A percentile compares a stretch with the other conserved stretches of the same genome.
These are phyloP conservation scores for Corythoichthys intestinalis DNA, from an alignment of 2,113 vertebrate genomes.

Conservation along the genomic window DNA sequence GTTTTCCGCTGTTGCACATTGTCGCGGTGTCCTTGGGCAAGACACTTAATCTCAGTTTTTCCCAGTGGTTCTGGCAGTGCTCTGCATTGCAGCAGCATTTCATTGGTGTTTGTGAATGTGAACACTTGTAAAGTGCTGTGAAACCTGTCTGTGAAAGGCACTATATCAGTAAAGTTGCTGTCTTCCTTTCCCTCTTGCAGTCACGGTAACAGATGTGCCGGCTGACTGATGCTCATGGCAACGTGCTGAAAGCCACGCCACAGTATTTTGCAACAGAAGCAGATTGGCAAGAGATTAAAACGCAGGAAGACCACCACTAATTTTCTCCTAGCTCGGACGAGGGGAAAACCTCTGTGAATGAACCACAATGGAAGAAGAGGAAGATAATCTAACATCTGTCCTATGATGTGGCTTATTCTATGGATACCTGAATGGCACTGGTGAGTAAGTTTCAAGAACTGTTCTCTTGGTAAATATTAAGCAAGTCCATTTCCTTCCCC, in stretches of 20 bases:
- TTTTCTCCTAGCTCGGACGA: constrained; percentile 8
- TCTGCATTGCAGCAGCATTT: too few species aligned
- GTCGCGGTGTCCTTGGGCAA: too few species aligned
- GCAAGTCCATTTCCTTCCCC: too few species aligned
- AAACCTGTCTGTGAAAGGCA: too few species aligned
- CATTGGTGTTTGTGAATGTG: too few species aligned
- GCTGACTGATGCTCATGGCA: constrained; percentile 26
- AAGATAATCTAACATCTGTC: constrained; percentile 49
- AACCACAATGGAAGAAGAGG: constrained; percentile 59
- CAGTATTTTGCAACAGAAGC: constrained; percentile 50
- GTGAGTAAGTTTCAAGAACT: constrained; percentile 4
- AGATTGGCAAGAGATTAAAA: constrained; percentile 61
- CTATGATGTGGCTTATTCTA: constrained; percentile 59
- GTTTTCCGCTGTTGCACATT: too few species aligned
- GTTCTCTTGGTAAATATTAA: too few species aligned
- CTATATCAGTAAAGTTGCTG: neutral
- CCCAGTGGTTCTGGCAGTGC: too few species aligned
- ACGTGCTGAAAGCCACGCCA: constrained; percentile 37
- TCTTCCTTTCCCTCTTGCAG: constrained; percentile 5
- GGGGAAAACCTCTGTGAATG: constrained; percentile 32
- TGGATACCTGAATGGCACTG: constrained; percentile 58
- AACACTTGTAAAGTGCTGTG: too few species aligned
- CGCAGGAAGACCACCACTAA: constrained; percentile 19
- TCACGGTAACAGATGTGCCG: constrained; percentile 30
- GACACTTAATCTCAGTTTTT: too few species aligned